Conservation (phyloP, 2,797 vertebrate species). For the Hypotaenidia philippensis region DNA sequence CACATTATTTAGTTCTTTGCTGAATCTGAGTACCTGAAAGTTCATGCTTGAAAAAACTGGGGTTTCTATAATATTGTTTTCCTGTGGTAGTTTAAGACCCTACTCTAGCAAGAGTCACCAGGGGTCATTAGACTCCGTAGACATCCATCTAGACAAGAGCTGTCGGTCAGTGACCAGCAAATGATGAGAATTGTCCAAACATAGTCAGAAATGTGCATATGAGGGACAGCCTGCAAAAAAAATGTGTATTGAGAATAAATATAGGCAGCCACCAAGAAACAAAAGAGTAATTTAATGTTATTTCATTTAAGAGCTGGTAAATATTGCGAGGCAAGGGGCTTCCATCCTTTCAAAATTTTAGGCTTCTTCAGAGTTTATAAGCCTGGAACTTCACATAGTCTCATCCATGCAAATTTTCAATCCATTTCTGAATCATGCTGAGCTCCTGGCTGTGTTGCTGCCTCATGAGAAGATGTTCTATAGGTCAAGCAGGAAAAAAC, state of each 20-base stretch:
- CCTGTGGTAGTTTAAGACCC: background rate
- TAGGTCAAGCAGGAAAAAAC: background rate
- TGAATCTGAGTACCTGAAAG: background rate
- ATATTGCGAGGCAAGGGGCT: background rate
- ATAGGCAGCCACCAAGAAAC: background rate
- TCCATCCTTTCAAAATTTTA: background rate
- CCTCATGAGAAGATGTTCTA: background rate
- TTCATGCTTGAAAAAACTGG: background rate
- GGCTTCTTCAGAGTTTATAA: background rate
- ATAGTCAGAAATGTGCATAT: background rate
- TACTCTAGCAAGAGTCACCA: background rate
- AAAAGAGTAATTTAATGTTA: background rate
- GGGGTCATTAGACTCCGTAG: background rate
- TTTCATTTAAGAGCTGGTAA: background rate
- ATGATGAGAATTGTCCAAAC: background rate
- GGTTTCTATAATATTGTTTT: background rate
- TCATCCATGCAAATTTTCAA: background rate
- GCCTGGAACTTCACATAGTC: background rate
- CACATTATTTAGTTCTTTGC: background rate
- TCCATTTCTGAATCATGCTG: background rate
- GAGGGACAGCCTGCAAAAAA: background rate
- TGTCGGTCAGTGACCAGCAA: background rate
- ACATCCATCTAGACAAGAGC: background rate
- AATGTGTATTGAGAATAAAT: background rate
- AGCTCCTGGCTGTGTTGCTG: background rate